Evolutionary conservation across 2,797 vertebrate species (phyloP).

Genomic region (Phylloscopus collybita): DNA sequence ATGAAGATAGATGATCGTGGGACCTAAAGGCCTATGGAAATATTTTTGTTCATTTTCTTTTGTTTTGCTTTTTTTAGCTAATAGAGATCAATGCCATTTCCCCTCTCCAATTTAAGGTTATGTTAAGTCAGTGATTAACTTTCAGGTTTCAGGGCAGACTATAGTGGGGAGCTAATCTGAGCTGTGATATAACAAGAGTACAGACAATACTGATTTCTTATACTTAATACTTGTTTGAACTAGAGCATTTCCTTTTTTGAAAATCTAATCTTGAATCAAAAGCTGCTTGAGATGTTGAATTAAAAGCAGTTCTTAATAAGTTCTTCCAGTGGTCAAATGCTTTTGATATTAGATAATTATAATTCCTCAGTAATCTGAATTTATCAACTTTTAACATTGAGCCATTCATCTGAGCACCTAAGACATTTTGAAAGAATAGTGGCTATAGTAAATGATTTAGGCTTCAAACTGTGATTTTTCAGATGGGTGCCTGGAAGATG

Average conservation of each 20-base stretch:
- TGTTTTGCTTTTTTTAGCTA: not conserved
- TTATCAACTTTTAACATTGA: conserved; percentile 22
- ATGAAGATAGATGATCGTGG: not conserved
- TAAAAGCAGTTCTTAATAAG: conserved; percentile 41
- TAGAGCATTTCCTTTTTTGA: conserved; percentile 5
- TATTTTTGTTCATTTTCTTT: not conserved
- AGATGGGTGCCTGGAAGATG: not conserved
- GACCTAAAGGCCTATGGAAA: not conserved
- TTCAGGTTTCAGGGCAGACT: conserved; percentile 15
- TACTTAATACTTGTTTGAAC: conserved; percentile 24
- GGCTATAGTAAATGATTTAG: conserved; percentile 19
- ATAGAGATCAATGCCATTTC: not conserved
- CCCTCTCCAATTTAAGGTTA: not conserved
- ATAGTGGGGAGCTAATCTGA: not conserved
- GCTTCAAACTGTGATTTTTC: conserved; percentile 32
- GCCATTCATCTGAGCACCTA: conserved; percentile 37
- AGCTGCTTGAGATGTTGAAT: conserved; percentile 44
- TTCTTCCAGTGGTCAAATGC: conserved; percentile 47
- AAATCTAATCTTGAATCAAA: conserved; percentile 62
- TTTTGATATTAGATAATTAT: conserved; percentile 57
- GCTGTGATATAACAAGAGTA: not conserved
- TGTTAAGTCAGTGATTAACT: conserved; percentile 28
- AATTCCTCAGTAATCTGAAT: conserved; percentile 58
- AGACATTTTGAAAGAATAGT: conserved; percentile 35
- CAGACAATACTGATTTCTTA: conserved; percentile 23